Evolutionary conservation across 2,888 invertebrate genomes (phyloP), one percentile per base, ranked within the genome.

Genomic region (Thymelicus acteon): DNA sequence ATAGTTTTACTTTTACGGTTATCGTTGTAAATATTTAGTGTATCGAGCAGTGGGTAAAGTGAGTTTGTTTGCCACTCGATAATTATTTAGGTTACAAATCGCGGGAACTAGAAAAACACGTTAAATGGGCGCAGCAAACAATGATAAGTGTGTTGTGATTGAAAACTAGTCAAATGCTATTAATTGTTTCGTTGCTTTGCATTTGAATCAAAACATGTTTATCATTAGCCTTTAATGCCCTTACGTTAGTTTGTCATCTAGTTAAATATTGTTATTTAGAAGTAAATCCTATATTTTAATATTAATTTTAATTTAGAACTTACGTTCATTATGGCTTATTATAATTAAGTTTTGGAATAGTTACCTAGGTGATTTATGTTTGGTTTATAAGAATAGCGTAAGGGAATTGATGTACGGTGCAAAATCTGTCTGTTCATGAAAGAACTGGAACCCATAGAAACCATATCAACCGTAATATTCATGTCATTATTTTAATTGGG

Each of bases 61-160:
- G 61, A 24, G 54, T 54, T 63, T 31, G 62, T 44, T 62, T 65
- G 58, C 13, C 49, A 60, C 40, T 54, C 58, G 65, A 65, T 71
- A 71, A 65, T 44, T 58, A 71, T 60, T 54, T 71, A 54, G 65
- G 71, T 71, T 66, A 66, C 65, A 47, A 47, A 39, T 47, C 15
- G 64, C 40, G 49, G 65, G 37, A 60, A 60, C 60, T 65, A 44
- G 60, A 65, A 65, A 65, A 65, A 71, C 65, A 54, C 15, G 54
- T 71, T 15, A 24, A 40, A 40, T 60, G 31, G 52, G 58, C 58
- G 40, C 64, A 64, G 64, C 52, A 64, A 64, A 64, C 58, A 64
- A 70, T 70, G 70, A 70, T 70, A 70, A 70, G 58, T 64, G 64
- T 70, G 70, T 70, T 70, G 70, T 70, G 70, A 70, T 64, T 70